phyloP scores from a whole-genome alignment of 2,797 vertebrate species.

The Poliocrania exsul region DNA sequence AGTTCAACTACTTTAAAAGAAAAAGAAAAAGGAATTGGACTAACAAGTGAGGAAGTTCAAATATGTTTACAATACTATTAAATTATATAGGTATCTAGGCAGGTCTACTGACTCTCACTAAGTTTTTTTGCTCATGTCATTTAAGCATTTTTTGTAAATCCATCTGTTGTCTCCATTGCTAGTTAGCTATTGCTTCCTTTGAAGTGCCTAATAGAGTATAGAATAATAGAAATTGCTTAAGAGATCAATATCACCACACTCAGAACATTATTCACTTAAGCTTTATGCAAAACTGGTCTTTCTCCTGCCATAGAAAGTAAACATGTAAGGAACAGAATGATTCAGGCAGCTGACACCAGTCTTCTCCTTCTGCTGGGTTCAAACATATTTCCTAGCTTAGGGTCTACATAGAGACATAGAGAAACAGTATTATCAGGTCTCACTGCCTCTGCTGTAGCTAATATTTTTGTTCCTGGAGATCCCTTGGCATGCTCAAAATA shows the following conservation, averaged over 20 bases:
- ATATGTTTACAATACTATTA: background rate
- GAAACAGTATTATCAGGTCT: background rate
- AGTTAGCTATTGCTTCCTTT: background rate
- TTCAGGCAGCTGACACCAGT: background rate
- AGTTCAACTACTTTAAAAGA: background rate
- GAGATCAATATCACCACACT: background rate
- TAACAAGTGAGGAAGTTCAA: background rate
- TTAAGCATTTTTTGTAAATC: background rate
- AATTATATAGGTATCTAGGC: background rate
- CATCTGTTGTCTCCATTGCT: background rate
- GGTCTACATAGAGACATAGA: background rate
- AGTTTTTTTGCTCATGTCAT: background rate
- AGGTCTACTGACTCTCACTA: background rate
- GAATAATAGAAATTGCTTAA: background rate
- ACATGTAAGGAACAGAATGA: background rate
- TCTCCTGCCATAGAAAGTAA: background rate
- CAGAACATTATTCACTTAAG: background rate
- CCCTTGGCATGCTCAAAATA: background rate
- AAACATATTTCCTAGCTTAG: background rate
- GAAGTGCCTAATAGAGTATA: background rate
- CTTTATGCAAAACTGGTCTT: background rate
- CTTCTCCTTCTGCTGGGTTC: background rate
- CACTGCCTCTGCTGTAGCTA: background rate
- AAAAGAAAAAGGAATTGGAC: rapidly evolving
- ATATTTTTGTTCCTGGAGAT: background rate